These are phyloP conservation scores for Anhinga anhinga DNA, from an alignment of 2,113 vertebrate genomes.

Conservation along the genomic window DNA sequence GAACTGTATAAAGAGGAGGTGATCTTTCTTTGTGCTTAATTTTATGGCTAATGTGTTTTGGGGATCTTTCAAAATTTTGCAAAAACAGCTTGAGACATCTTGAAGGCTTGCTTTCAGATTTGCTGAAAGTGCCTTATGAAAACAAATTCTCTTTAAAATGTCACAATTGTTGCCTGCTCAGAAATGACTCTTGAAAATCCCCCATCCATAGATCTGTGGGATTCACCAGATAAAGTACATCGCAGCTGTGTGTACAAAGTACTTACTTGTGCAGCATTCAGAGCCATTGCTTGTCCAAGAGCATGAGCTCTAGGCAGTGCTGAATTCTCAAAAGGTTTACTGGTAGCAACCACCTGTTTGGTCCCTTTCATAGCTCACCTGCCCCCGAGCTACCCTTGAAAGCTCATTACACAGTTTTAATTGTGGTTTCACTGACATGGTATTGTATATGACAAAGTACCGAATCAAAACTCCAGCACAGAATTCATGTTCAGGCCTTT, in stretches of 20 bases:
- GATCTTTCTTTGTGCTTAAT: not conserved
- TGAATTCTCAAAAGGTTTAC: not conserved
- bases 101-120: not conserved
- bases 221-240: not conserved
- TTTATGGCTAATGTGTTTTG: not conserved
- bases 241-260: not conserved
- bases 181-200: not conserved
- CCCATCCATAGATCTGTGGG: not conserved
- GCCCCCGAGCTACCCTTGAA: not conserved
- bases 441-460: not conserved
- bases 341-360: not conserved
- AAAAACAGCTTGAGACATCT: not conserved
- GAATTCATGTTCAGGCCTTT: not conserved
- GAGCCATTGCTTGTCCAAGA: not conserved
- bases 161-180: not conserved
- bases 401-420: not conserved
- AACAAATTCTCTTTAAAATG: not conserved
- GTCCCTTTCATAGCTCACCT: not conserved
- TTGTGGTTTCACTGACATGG: not conserved
- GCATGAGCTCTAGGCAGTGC: not conserved
- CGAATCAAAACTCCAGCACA: not conserved
- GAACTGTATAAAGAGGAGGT: not conserved
- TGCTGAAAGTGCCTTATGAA: not conserved
- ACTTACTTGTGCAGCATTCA: not conserved
- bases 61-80: not conserved